Evolutionary conservation across 2,113 vertebrate species (phyloP).

Genomic region (Rhea pennata): DNA sequence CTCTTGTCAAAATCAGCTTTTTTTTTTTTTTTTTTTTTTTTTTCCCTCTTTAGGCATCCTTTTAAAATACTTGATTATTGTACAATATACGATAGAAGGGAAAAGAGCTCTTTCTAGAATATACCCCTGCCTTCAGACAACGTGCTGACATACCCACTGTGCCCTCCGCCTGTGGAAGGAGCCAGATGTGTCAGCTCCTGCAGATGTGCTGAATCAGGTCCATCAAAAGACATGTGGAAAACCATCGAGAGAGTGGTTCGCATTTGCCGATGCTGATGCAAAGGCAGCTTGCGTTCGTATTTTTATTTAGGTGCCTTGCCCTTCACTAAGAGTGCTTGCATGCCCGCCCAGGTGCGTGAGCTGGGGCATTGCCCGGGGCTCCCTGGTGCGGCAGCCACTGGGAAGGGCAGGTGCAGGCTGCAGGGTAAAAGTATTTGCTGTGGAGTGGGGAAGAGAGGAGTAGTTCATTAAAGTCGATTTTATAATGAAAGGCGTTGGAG

Average conservation of each 20-base stretch:
- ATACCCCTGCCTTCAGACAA: neutral
- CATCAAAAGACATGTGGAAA: neutral
- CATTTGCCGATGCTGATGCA: neutral
- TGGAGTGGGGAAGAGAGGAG: neutral
- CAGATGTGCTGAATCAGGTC: conserved; percentile 16
- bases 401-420: conserved; percentile 56
- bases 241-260: neutral
- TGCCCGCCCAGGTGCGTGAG: accelerated
- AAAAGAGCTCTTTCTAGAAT: neutral
- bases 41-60: neutral
- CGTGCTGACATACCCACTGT: neutral
- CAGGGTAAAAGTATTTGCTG: neutral
- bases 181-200: conserved; percentile 26
- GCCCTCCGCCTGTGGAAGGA: neutral
- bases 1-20: conserved; percentile 60
- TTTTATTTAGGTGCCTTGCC: neutral
- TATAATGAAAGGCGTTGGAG: conserved; percentile 54
- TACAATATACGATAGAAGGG: neutral
- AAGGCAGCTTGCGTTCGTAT: neutral
- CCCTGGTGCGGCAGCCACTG: neutral
- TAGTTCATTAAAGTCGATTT: conserved; percentile 68
- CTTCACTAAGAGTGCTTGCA: neutral
- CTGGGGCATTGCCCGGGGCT: neutral
- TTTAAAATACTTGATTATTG: conserved; percentile 15
- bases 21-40: neutral